These are phyloP conservation scores for Chrysolina americana DNA, from an alignment of 2,888 invertebrate genomes.

Conservation along the genomic window DNA sequence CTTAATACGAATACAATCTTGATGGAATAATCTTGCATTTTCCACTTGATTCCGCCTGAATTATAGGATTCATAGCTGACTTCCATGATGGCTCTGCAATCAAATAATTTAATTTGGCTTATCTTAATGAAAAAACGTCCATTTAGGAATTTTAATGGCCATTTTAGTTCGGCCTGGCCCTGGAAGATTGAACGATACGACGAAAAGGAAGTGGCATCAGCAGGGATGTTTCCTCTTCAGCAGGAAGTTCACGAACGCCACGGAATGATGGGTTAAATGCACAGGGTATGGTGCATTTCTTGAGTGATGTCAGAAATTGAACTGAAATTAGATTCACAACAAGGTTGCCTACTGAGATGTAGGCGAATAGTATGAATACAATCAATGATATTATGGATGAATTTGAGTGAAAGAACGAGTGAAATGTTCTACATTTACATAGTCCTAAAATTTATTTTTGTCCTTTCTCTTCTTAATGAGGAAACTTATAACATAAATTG, in stretches of 20 bases:
- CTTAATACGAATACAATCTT: constrained; percentile 35
- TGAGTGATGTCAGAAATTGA: no score
- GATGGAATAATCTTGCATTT: constrained; percentile 30
- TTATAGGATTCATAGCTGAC: constrained; percentile 27
- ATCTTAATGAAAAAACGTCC: constrained; percentile 40
- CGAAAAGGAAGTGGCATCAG: background rate
- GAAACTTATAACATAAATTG: no score
- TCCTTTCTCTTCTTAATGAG: no score
- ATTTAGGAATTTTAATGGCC: constrained; percentile 14
- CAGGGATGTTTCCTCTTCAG: background rate
- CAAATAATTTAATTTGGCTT: constrained; percentile 37
- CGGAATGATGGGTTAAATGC: no score
- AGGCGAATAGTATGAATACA: no score
- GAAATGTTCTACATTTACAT: no score
- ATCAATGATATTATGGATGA: no score
- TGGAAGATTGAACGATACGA: constrained; percentile 2
- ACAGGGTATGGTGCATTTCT: no score
- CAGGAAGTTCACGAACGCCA: background rate
- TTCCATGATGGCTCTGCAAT: constrained; percentile 10
- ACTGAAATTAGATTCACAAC: no score
- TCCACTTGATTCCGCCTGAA: constrained; percentile 32
- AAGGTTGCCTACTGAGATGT: no score
- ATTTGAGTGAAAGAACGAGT: no score
- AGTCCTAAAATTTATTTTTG: no score
- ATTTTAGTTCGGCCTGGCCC: constrained; percentile 1